Percentiles rank a stretch among this genome's conserved stretches.
phyloP scores from a whole-genome alignment of 2,888 invertebrate genomes.

The Graphium colonna region DNA sequence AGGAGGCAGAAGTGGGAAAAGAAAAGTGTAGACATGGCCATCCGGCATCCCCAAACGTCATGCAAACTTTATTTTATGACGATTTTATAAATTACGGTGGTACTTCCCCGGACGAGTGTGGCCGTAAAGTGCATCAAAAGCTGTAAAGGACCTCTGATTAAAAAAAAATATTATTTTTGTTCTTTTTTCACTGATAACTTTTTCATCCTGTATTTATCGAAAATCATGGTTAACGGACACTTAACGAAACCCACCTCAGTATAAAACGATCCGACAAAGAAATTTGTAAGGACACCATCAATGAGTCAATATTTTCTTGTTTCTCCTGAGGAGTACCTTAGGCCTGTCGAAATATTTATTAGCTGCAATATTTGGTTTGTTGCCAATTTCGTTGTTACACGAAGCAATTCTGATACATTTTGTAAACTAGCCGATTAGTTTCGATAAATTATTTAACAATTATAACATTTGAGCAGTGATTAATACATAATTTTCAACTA shows the following conservation, averaged over 20 bases:
- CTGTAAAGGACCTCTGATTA: no score
- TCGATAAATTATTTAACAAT: background rate
- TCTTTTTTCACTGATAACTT: no score
- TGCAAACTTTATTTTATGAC: no score
- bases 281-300: conserved; percentile 42
- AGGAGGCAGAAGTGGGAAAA: no score
- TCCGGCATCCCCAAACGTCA: no score
- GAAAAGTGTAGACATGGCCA: no score
- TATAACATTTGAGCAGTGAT: background rate
- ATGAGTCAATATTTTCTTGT: conserved; percentile 38
- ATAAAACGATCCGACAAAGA: conserved; percentile 37
- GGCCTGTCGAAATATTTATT: conserved; percentile 18
- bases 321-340: conserved; percentile 12
- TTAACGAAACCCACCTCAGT: conserved; percentile 37
- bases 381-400: background rate
- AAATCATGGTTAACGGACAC: conserved; percentile 12
- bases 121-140: no score
- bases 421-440: background rate
- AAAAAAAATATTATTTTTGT: no score
- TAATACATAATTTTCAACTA: background rate
- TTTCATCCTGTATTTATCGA: background rate
- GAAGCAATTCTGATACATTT: background rate
- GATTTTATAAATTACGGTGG: no score
- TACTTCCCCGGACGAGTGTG: no score
- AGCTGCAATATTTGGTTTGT: conserved; percentile 8